These are phyloP conservation scores for Accipiter fasciatus DNA, from an alignment of 2,797 vertebrate species.

Conservation along the genomic window DNA sequence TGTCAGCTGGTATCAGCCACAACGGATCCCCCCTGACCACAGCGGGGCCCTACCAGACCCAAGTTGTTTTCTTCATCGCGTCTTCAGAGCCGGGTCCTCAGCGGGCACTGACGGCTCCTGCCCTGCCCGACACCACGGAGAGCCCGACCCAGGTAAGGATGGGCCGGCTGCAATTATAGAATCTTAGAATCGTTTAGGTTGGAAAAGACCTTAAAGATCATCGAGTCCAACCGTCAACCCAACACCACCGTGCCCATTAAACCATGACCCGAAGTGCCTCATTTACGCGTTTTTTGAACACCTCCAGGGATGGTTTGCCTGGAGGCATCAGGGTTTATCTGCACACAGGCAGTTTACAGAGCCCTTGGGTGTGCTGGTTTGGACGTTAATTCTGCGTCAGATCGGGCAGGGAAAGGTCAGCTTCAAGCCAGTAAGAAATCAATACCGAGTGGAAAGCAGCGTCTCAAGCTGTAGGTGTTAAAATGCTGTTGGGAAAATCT, in stretches of 20 bases:
- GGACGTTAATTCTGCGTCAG: neutral
- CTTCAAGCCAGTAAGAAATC: neutral
- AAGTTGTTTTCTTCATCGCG: neutral
- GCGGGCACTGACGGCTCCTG: neutral
- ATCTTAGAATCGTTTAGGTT: too few species aligned
- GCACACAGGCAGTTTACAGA: neutral
- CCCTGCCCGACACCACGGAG: too few species aligned
- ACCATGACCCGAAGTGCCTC: too few species aligned
- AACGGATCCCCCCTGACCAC: neutral
- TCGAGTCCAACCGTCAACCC: too few species aligned
- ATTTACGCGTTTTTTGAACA: too few species aligned
- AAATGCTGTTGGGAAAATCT: neutral
- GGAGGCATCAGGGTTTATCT: neutral
- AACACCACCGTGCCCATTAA: too few species aligned
- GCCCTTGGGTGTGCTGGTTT: neutral
- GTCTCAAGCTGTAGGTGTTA: neutral
- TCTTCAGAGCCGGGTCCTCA: neutral
- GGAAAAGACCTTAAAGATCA: too few species aligned
- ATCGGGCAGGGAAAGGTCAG: neutral
- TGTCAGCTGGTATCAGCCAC: neutral
- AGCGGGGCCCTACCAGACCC: neutral
- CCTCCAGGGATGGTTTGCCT: too few species aligned
- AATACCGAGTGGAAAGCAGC: accelerated
- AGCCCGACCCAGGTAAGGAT: neutral
- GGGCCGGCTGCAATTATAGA: neutral